phyloP scores from a whole-genome alignment of 2,113 vertebrate species.

The Chamaea fasciata region DNA sequence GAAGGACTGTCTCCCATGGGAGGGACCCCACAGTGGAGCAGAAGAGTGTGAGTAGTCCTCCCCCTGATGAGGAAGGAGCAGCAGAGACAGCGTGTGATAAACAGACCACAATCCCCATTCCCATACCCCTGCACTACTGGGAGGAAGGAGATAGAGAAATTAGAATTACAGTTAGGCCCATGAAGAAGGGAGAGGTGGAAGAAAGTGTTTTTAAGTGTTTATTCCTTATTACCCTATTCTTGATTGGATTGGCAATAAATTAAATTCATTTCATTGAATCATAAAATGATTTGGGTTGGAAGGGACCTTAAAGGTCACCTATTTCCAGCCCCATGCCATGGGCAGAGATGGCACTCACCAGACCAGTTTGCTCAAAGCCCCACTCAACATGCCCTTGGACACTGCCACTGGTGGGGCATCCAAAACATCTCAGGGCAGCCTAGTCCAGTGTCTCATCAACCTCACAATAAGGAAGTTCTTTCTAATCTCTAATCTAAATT shows the following conservation, averaged over 20 bases:
- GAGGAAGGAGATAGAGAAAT: background rate
- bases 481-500: background rate
- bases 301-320: background rate
- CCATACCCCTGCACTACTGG: accelerated
- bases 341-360: background rate
- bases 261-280: background rate
- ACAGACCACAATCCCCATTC: background rate
- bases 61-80: background rate
- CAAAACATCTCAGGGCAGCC: background rate
- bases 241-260: background rate
- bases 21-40: background rate
- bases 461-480: background rate
- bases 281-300: background rate
- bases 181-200: background rate
- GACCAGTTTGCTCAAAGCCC: background rate
- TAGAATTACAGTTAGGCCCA: background rate
- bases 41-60: background rate
- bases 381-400: background rate
- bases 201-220: background rate
- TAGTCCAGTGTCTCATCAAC: background rate
- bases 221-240: background rate
- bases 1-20: background rate
- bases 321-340: background rate
- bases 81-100: accelerated
- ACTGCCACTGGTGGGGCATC: background rate